Percentiles rank a stretch among this genome's conserved stretches.
Conservation (phyloP, 2,888 invertebrate genomes). For the Petrolisthes cinctipes region DNA sequence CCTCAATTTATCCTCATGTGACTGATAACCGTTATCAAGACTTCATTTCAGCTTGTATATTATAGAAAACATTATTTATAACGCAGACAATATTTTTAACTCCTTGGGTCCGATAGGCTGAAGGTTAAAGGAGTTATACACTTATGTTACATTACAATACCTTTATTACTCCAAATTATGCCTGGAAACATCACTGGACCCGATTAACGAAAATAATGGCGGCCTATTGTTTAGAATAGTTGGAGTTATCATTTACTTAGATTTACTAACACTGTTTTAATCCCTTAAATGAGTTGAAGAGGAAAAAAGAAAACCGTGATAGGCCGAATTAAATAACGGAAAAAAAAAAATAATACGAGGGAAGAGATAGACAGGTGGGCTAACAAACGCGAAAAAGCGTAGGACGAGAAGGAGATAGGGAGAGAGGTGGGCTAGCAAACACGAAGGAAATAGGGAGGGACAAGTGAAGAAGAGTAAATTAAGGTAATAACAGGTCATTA, state of each 20-base stretch:
- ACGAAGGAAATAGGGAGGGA: neutral
- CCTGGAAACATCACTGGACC: too few relatives aligned
- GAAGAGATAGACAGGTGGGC: neutral
- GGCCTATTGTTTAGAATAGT: too few relatives aligned
- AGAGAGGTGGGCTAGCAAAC: neutral
- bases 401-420: neutral
- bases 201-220: too few relatives aligned
- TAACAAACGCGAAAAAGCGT: neutral
- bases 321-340: neutral
- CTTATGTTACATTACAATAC: too few relatives aligned
- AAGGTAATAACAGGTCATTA: neutral
- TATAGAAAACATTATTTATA: too few relatives aligned
- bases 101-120: neutral
- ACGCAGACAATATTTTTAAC: too few relatives aligned
- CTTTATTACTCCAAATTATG: too few relatives aligned
- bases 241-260: too few relatives aligned
- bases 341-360: neutral
- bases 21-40: too few relatives aligned
- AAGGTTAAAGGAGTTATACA: neutral
- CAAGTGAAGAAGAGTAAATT: neutral
- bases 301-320: neutral
- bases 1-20: too few relatives aligned
- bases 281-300: neutral
- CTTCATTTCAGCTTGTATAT: too few relatives aligned
- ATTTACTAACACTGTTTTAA: neutral